Evolutionary conservation across 1,140 invertebrate species (phyloP), one percentile per base, ranked within the genome.

Genomic region (Microplitis demolitor): DNA sequence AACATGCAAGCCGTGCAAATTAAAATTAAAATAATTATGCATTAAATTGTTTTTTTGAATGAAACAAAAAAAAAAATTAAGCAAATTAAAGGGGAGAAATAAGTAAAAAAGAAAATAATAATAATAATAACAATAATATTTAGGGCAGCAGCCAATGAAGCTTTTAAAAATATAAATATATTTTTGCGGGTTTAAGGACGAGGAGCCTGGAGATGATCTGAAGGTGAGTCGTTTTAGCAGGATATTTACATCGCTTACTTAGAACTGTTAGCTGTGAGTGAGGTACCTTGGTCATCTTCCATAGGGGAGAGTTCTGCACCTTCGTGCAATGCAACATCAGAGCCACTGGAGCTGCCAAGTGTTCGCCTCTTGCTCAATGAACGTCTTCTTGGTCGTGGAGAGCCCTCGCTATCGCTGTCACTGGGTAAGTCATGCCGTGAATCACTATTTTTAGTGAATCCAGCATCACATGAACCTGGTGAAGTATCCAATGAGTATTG

Each of bases 311-410:
- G 84, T 71, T 89, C 87, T 60, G 86, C 86, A 69, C 87, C 89
- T 84, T 91, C 90, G 82, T 91, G 90, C 45, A 91, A 84, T 71
- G 90, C 90, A 39, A 91, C 87, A 78, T 91, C 90, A 11, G 90
- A 91, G 34, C 89, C 90, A 79, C 90, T 91, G 66, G 90, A 91
- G 79, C 90, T 91, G 74, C 90, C 90, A 71, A 90, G 78, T 9
- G 88, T 90, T 74, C 86, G 80, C 71, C 86, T 84, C 77, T 84
- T 85, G 71, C 76, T 79, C 66, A 81, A 75, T 3, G 85, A 85
- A 16, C 79, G 82, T 82, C 85, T 82, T 73, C 81, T 81, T 33
- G 81, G 81, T 54, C 74, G 74, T 4, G 84, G 82, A 11, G 84
- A 86, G 70, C 78, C 78, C 66, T 88, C 80, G 62, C 83, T 84